Base-by-base conservation (phyloP, 2,797 vertebrate genomes). In the Sparus aurata region DNA sequence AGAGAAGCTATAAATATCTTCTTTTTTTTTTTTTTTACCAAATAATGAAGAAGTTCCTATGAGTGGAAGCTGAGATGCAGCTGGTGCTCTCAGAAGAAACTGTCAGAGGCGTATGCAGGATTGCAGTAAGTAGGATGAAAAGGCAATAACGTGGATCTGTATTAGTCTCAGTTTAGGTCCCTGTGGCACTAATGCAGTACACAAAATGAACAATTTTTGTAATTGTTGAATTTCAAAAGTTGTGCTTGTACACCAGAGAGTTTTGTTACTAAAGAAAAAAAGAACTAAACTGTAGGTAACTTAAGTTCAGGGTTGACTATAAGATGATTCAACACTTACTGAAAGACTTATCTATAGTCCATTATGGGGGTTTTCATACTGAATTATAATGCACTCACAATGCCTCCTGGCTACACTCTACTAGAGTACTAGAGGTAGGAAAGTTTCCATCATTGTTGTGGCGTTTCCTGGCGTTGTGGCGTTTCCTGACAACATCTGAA, bases 51-150 rank as follows among this genome's bases (percentile, higher is more conserved):
- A 64, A 1, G 1, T 54, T 22, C 47, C 15, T 52, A 15, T 11
- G 7, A 38, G 1, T 54, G 12, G 34, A 46, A 12, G n/a, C 69
- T 53, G 22, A 67, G 43, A 7, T 64, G 69, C 46, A 67, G 47
- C 1, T 18, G 60, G 22, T 65, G 68, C 38, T 73, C 22, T 76
- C 16, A 45, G 30, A 62, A 22, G 12, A 45, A 46, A 18, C 57
- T 18, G 45, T 74, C 62, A 63, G 46, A 60, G 7, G 11, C 54
- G 16, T 47, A 12, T 77, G 11, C 43, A 58, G 17, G 3, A 60
- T 78, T 41, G 54, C 47, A 70, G 53, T 18, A 60, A 58, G 49
- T 5, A 27, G 5, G 46, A 80, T 54, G 30, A 75, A 83, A 27
- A 64, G 23, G 13, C 12, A 69, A 80, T 71, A 43, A 58, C 41